Evolutionary conservation across 2,797 vertebrate species (phyloP), one percentile per base, ranked within the genome.

Genomic region (Crenuchus spilurus): DNA sequence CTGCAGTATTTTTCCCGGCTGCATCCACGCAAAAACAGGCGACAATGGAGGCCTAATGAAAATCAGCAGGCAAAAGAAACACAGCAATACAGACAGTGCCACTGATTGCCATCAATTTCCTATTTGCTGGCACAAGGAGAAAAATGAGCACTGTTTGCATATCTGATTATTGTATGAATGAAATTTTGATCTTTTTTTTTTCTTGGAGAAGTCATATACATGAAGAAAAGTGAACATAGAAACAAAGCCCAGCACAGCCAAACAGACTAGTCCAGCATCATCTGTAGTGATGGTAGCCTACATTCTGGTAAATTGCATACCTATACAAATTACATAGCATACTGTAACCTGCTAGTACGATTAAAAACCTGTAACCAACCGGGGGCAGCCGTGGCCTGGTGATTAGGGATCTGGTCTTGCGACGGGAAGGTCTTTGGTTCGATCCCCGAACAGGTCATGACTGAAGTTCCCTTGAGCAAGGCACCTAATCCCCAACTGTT

Each of bases 91-190:
- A 83, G 72, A 70, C 78, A 42, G 44, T 58, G 2, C 30, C 24
- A 24, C 74, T 73, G 77, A 76, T 78, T 78, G 71, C 69, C 69
- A 79, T 85, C 81, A 72, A 77, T 77, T 80, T 80, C 76, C 80
- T 74, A 79, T 83, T 83, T 85, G 68, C 72, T 62, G 68, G 66
- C 71, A 49, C n/a, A n/a, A 61, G 49, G 61, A 73, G 62, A 70
- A 69, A 75, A 76, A 71, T 3, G 4, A 70, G 55, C 39, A 44
- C 64, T 77, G 65, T 85, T 80, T 83, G 68, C 74, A 74, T 82
- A 75, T 76, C 72, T 80, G 80, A 83, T 85, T 83, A 70, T 80
- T 75, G 68, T 77, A 73, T 63, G 74, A 75, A 80, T 80, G 67
- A 83, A 79, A 83, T 80, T 72, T 72, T 69, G 67, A 64, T 68